Evolutionary conservation across 2,888 invertebrate species (phyloP), one percentile per base, ranked within the genome.

Genomic region (Dendrolimus houi): DNA sequence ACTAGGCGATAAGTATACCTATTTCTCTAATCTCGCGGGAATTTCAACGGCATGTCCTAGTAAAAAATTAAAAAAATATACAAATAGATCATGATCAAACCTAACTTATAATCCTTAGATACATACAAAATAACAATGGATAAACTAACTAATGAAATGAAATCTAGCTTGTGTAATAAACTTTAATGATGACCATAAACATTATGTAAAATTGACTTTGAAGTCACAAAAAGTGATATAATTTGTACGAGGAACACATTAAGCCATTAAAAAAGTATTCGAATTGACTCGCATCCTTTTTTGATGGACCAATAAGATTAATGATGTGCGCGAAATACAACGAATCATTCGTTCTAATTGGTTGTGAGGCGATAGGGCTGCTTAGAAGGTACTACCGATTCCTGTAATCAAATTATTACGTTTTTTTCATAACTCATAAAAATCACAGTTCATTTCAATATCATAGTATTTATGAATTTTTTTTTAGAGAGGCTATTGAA

Each of bases 331-430:
- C 66, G 70, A 70, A 80, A 81, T 80, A 74, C 77, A 78, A 69
- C 74, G 73, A 77, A 80, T 87, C 86, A 87, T 80, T 74, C 71
- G 68, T 64, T 66, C 71, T 87, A 85, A 86, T 87, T 85, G 82
- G 47, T 47, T 47, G 47, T 47, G 9, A 60, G 71, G 64, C 67
- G 69, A 69, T 66, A 47, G 47, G 47, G 47, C 47, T 6, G 47
- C 47, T 6, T 47, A 47, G 47, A 47, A 29, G 62, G 67, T 64
- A 64, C 64, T 69, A 64, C 2, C 47, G 47, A 10, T 47, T 47
- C 47, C 47, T 8, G 47, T 47, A 10, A 29, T 29, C 29, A 29
- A 29, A 3, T 3, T 29, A 6, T 17, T 17, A 29, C 3, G n/a
- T 6, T 6, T 29, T 29, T 29, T 29, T 6, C 3, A 3, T 6